Conservation (phyloP, 1,140 invertebrate species). For the Hylyphantes graminicola region DNA sequence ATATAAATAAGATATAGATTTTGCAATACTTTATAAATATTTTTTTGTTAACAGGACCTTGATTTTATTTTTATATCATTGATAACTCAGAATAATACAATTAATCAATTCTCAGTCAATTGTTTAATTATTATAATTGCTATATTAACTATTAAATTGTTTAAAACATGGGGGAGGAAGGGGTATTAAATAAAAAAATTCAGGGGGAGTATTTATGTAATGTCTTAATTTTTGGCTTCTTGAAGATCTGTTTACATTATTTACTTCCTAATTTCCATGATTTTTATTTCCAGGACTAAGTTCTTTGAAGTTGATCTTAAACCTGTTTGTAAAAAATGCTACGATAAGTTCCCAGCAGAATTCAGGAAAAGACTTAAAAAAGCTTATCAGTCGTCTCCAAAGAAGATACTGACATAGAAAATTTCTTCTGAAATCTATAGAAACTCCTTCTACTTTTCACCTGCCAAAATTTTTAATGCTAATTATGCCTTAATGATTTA, state of each 20-base stretch:
- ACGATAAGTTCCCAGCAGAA: constrained; percentile 96
- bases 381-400: constrained; percentile 65
- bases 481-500: constrained; percentile 22
- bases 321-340: constrained; percentile 98
- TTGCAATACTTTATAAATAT: too few species aligned
- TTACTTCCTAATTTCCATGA: constrained; percentile 10
- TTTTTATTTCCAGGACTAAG: constrained; percentile 78
- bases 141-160: too few species aligned
- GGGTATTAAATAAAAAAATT: too few species aligned
- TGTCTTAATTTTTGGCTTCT: too few species aligned
- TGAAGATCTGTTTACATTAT: neutral
- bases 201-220: too few species aligned
- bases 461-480: constrained; percentile 28
- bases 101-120: too few species aligned
- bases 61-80: too few species aligned
- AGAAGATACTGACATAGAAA: constrained; percentile 57
- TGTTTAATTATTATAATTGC: too few species aligned
- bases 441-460: neutral
- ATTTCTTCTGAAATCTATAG: neutral
- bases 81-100: too few species aligned
- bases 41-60: too few species aligned
- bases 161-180: too few species aligned
- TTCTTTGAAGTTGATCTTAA: constrained; percentile 99
- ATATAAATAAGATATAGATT: too few species aligned
- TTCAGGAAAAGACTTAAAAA: constrained; percentile 83